Base-by-base conservation (phyloP, 2,113 vertebrate species). In the Ciconia boyciana region DNA sequence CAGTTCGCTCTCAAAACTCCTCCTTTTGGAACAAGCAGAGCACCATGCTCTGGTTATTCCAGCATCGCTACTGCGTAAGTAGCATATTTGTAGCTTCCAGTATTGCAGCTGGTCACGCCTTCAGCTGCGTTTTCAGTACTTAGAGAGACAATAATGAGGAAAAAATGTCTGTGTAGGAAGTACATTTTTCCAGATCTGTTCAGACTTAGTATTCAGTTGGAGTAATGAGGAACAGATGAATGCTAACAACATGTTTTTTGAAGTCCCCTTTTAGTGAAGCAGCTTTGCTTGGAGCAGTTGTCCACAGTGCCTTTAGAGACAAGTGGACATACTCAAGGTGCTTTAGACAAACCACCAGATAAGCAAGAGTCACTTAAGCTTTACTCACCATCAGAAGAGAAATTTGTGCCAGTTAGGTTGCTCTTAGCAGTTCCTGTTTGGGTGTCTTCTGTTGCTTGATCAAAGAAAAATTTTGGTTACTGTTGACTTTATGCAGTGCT, bases 161-260 rank as follows among this genome's bases (percentile, higher is more conserved):
- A 92, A 89, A 96, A 92, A 85, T 69, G 36, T 64, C 71, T 89
- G 70, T 89, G 91, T 94, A 89, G 91, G 95, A 93, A 80, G 87
- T 26, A 83, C 17, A 13, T 2, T 93, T 94, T 96, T 87, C 41
- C 83, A 95, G 58, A 87, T 87, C 64, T 92, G 15, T 76, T 96
- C 62, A 80, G 46, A n/a, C 51, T 84, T 84, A n/a, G 14, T 70
- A 51, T 81, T 93, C 64, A 64, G n/a, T 79, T 82, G 41, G 57
- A 94, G 11, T 89, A 81, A 93, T 76, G 83, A 95, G 66, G 49
- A 92, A 54, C 74, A 94, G 77, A 94, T 54, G 34, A 82, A 80
- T 86, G 32, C n/a, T 61, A 86, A 54, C 24, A 75, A 49, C 28
- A 32, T 21, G 22, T 11, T 24, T 78, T 94, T 65, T 82, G 17